Conservation (phyloP, 1,140 invertebrate genomes). For the Vanessa atalanta region DNA sequence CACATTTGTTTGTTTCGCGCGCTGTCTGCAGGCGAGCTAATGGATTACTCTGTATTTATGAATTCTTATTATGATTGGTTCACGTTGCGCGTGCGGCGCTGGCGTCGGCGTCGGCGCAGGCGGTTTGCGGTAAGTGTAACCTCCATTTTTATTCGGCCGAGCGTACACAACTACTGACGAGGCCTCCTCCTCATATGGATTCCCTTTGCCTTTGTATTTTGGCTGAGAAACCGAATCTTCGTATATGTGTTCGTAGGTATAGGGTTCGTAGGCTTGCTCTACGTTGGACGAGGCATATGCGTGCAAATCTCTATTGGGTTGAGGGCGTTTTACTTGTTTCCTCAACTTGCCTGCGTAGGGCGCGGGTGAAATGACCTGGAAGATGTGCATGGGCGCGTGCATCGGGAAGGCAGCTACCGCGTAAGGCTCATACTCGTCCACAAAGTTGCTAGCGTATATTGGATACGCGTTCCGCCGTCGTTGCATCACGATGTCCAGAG, state of each 20-base stretch:
- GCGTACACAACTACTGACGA: constrained; percentile 55
- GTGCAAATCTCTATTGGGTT: constrained; percentile 32
- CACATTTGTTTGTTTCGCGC: constrained; percentile 17
- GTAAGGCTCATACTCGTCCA: constrained; percentile 54
- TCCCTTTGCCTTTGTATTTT: constrained; percentile 24
- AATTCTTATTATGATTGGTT: constrained; percentile 61
- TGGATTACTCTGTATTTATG: constrained; percentile 61
- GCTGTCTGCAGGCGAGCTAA: background rate
- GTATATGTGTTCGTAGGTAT: constrained; percentile 27
- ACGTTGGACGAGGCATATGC: constrained; percentile 34
- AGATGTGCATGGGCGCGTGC: constrained; percentile 53
- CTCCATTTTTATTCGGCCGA: constrained; percentile 53
- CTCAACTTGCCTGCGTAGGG: constrained; percentile 12
- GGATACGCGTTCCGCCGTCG: constrained; percentile 41
- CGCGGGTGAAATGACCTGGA: constrained; percentile 50
- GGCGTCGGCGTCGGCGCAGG: constrained; percentile 16
- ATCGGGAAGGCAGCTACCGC: constrained; percentile 60
- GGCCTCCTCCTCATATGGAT: constrained; percentile 38
- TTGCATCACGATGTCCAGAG: constrained; percentile 36
- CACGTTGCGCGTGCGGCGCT: background rate
- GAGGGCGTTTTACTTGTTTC: constrained; percentile 25
- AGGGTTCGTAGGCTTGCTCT: constrained; percentile 35
- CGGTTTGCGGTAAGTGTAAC: constrained; percentile 55
- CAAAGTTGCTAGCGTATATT: constrained; percentile 49
- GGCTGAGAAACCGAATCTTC: constrained; percentile 19